These are phyloP conservation scores for Andrena hattorfiana DNA, from an alignment of 2,888 invertebrate genomes.

Conservation along the genomic window DNA sequence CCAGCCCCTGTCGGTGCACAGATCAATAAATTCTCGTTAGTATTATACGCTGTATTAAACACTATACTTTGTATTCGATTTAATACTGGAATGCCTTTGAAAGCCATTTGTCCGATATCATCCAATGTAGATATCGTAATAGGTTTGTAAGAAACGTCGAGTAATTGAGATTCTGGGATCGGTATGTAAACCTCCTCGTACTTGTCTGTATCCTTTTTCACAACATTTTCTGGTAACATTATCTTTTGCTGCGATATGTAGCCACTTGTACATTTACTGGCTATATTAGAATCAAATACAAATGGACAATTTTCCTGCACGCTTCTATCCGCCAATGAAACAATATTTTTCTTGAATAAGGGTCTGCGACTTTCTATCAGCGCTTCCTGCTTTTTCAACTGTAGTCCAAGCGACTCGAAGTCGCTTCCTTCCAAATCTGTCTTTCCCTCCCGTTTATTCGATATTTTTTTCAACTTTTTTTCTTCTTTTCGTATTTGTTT, in stretches of 20 bases:
- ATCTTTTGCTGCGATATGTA: constrained; percentile 93
- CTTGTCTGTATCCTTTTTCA: constrained; percentile 89
- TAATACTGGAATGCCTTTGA: constrained; percentile 93
- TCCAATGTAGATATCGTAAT: constrained; percentile 89
- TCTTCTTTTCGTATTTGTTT: constrained; percentile 94
- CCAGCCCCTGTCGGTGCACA: constrained; percentile 99
- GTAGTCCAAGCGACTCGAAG: constrained; percentile 86
- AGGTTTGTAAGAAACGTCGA: constrained; percentile 88
- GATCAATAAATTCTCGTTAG: constrained; percentile 98
- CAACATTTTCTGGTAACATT: constrained; percentile 92
- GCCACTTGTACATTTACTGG: constrained; percentile 89
- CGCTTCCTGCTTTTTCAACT: constrained; percentile 86
- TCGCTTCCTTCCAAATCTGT: constrained; percentile 84
- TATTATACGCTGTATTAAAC: constrained; percentile 97
- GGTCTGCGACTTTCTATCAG: constrained; percentile 85
- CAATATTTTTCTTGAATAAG: constrained; percentile 84
- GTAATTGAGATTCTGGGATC: constrained; percentile 87
- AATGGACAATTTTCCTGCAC: constrained; percentile 90
- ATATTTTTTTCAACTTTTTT: constrained; percentile 88
- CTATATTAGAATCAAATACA: constrained; percentile 93
- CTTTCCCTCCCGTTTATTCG: constrained; percentile 83
- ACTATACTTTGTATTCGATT: constrained; percentile 99
- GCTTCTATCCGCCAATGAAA: constrained; percentile 74
- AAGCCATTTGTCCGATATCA: constrained; percentile 94
- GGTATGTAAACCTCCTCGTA: constrained; percentile 96